Base-by-base conservation (phyloP, 1,140 invertebrate species). In the Anadara kagoshimensis region DNA sequence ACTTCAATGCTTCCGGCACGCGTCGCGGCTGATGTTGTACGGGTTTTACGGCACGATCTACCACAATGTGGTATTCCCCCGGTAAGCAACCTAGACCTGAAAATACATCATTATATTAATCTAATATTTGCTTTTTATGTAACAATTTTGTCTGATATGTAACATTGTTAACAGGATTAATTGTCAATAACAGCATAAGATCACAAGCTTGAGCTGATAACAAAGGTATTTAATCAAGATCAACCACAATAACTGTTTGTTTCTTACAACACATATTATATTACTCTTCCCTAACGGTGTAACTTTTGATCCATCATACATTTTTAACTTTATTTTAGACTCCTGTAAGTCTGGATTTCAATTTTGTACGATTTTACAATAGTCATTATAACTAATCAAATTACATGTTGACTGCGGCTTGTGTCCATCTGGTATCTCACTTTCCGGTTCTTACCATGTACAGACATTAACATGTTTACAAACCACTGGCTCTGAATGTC, bases 11-110 rank as follows among this genome's bases (percentile, higher is more conserved):
- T n/a, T n/a, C n/a, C n/a, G 83, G 85, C 7, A 86, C 69, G 43
- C 77, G 78, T 69, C 79, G 79, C 22, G 67, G 72, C 24, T 72
- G 65, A 47, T 82, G 79, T 3, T 80, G 53, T 45, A 82, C 75
- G 0, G 81, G 81, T 26, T 70, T 69, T 22, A 73, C 72, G 12
- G 53, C 47, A 18, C 54, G 45, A 57, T 82, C 76, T 45, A 83
- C 29, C 68, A 82, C 62, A 66, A 87, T 81, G 12, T 79, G 66
- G 66, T 84, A 68, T 20, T 70, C 22, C 26, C 66, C 61, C 18
- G 56, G 43, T 1, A 75, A 63, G 5, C 43, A 57, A 20, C 79
- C 76, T 20, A 72, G 4, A 20, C 74, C 76, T 68, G 62, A 59
- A 61, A 78, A 78, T 56, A 75, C 54, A 65, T 78, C 76, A n/a